These are phyloP conservation scores for Taurulus bubalis DNA, from an alignment of 2,113 vertebrate species.

Conservation along the genomic window DNA sequence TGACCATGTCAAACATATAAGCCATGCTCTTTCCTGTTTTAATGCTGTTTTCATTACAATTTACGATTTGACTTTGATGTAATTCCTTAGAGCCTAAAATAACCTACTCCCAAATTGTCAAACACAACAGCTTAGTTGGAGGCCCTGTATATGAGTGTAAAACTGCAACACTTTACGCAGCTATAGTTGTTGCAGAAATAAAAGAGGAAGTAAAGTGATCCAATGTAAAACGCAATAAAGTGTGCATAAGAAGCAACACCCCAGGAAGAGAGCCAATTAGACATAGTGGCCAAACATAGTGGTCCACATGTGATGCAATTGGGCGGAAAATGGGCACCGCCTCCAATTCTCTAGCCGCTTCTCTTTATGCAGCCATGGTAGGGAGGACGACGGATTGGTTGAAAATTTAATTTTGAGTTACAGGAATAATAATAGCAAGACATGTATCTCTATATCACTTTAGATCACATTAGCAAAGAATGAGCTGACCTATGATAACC, in stretches of 20 bases:
- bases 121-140: background rate
- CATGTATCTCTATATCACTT: background rate
- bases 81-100: background rate
- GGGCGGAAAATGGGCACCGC: too few relatives aligned
- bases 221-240: background rate
- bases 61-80: slow-evolving; percentile 4
- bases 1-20: slow-evolving; percentile 14
- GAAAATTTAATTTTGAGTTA: too few relatives aligned
- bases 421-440: background rate
- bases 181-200: background rate
- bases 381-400: too few relatives aligned
- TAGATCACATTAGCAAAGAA: background rate
- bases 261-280: background rate
- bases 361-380: too few relatives aligned
- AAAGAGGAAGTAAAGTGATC: background rate
- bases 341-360: too few relatives aligned
- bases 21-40: background rate
- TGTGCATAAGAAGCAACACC: background rate
- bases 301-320: too few relatives aligned
- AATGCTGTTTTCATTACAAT: slow-evolving; percentile 30
- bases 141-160: background rate
- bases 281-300: background rate
- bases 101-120: background rate
- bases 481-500: background rate
- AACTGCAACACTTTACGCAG: background rate